Evolutionary conservation across 2,888 invertebrate species (phyloP), one percentile per base, ranked within the genome.

Genomic region (Trachelus tabidus): DNA sequence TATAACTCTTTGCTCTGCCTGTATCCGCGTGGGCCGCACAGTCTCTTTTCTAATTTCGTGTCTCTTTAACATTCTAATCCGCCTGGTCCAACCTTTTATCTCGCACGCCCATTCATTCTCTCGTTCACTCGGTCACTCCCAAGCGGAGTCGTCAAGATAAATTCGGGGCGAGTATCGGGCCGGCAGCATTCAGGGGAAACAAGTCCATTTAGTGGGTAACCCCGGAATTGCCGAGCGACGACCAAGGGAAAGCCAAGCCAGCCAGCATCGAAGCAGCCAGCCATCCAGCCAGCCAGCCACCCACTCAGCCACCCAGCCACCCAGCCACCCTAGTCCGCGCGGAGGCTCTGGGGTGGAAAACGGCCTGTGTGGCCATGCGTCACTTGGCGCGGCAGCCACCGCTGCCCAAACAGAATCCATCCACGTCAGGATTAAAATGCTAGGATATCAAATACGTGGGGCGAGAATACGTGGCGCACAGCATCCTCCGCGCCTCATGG

Each of bases 361-460:
- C 69, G 31, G 73, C 37, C 77, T 78, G 76, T 76, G 76, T 40
- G 79, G 73, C 84, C 80, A 85, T 85, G 84, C 85, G 84, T 85
- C 84, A 83, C 78, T 79, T 77, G 75, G 77, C 78, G 71, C 69
- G 79, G 77, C 79, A 78, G 78, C 81, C 81, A 77, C 77, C 82
- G 81, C 85, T 90, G 87, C 81, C 87, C 91, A 90, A 91, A 91
- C 89, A 90, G 89, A 89, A 91, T 91, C 90, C 87, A 90, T 91
- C 91, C 89, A 90, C 87, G 90, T 91, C 91, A 90, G 90, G 91
- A 91, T 91, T 91, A 91, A 91, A 91, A 90, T 87, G 87, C 89
- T 88, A 83, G 87, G 87, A 87, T 88, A 89, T 88, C 87, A 88
- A 89, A 90, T 89, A 88, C 86, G 83, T 81, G 71, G 69, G 73